These are phyloP conservation scores for Halocynthia roretzi DNA, from an alignment of 23 tunicate species.

Conservation along the genomic window DNA sequence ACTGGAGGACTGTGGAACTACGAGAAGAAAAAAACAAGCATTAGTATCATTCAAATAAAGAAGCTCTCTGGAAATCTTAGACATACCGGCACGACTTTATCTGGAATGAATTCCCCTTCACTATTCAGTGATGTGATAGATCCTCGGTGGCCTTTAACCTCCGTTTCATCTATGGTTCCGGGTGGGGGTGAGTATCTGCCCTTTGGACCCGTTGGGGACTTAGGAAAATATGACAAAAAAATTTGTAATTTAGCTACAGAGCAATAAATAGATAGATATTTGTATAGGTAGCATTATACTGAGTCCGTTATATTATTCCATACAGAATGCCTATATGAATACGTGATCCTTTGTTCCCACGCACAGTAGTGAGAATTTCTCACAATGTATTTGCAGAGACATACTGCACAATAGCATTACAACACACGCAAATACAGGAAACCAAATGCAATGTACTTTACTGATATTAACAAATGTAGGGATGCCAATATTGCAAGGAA, in stretches of 20 bases:
- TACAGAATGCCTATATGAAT: too few species aligned
- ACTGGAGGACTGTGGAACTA: constrained; percentile 1
- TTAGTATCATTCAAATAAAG: background rate
- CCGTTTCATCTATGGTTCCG: constrained; percentile 82
- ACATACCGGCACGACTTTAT: constrained; percentile 10
- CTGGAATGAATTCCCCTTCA: constrained; percentile 93
- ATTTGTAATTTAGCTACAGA: background rate
- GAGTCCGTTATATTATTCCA: too few species aligned
- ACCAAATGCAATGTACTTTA: too few species aligned
- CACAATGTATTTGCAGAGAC: too few species aligned
- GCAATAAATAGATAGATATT: background rate
- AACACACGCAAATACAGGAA: too few species aligned
- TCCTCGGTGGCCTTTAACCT: constrained; percentile 76
- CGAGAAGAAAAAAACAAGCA: background rate
- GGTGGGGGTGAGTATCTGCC: constrained; percentile 85
- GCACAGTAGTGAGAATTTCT: too few species aligned
- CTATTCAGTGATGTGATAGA: constrained; percentile 80
- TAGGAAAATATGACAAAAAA: background rate
- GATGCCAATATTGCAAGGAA: too few species aligned
- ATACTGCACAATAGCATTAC: too few species aligned
- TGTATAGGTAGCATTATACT: too few species aligned
- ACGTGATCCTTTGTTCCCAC: too few species aligned
- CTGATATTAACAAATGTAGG: too few species aligned
- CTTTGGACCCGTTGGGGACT: constrained; percentile 1
- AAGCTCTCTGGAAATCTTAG: too few species aligned